Percentiles rank a stretch among this genome's conserved stretches.
These are phyloP conservation scores for Lasioglossum malachurum DNA, from an alignment of 2,888 invertebrate species.

Conservation along the genomic window DNA sequence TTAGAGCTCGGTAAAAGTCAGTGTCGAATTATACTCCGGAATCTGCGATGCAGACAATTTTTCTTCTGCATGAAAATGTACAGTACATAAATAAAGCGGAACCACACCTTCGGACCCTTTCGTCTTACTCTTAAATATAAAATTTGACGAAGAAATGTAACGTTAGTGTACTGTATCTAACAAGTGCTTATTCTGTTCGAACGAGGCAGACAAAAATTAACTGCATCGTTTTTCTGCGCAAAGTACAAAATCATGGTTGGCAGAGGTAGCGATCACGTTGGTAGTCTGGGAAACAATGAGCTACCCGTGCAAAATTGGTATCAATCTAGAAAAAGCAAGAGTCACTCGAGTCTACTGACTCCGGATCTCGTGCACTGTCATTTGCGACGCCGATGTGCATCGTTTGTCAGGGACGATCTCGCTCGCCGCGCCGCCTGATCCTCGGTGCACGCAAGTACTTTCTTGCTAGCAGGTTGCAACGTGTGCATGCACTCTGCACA, in stretches of 20 bases:
- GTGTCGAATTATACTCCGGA: not conserved
- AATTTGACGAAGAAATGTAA: not conserved
- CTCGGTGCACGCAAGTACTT: not conserved
- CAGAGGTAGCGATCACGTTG: not conserved
- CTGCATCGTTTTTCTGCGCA: not conserved
- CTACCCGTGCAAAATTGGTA: not conserved
- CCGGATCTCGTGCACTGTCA: not conserved
- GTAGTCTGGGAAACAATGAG: not conserved
- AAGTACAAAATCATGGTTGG: not conserved
- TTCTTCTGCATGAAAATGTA: not conserved
- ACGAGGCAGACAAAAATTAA: not conserved
- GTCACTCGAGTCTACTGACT: not conserved
- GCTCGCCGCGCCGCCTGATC: not conserved
- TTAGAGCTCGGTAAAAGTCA: no score
- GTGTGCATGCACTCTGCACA: not conserved
- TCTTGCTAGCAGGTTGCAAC: not conserved
- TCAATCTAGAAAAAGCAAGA: not conserved
- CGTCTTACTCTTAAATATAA: not conserved
- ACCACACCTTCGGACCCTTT: not conserved
- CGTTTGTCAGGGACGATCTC: conserved; percentile 10
- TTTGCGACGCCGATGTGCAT: not conserved
- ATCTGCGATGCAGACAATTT: not conserved
- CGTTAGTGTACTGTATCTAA: not conserved
- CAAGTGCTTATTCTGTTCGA: not conserved
- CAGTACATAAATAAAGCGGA: not conserved